phyloP scores from a whole-genome alignment of 2,113 vertebrate genomes.

The Elgaria multicarinata region DNA sequence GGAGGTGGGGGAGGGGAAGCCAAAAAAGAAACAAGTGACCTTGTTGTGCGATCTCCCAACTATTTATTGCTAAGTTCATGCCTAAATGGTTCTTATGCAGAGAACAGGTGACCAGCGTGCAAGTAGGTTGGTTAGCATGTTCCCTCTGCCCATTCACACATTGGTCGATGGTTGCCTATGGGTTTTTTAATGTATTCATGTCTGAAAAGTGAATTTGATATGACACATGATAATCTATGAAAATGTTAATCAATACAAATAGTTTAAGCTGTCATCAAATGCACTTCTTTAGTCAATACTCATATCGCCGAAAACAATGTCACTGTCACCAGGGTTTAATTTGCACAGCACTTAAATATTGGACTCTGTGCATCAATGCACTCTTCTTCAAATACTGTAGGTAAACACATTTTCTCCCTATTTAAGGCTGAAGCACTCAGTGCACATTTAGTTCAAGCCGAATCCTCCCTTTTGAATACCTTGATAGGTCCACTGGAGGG shows the following conservation, averaged over 20 bases:
- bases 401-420: conserved; percentile 97
- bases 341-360: conserved; percentile 97
- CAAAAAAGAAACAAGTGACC: conserved; percentile 71
- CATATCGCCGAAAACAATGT: conserved; percentile 96
- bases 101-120: conserved; percentile 89
- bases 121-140: conserved; percentile 76
- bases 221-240: conserved; percentile 99
- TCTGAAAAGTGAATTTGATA: conserved; percentile 92
- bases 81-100: conserved; percentile 87
- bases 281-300: conserved; percentile 94
- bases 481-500: conserved; percentile 99
- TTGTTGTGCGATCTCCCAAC: conserved; percentile 76
- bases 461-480: conserved; percentile 93
- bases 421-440: conserved; percentile 93
- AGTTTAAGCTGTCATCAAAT: conserved; percentile 98
- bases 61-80: conserved; percentile 96
- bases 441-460: conserved; percentile 86
- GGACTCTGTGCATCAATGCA: conserved; percentile 93
- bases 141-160: conserved; percentile 73
- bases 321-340: conserved; percentile 96
- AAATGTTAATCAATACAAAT: conserved; percentile 99
- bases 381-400: conserved; percentile 88
- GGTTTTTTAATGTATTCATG: conserved; percentile 93
- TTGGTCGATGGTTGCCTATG: conserved; percentile 83
- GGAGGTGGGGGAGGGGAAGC: background rate